phyloP scores from a whole-genome alignment of 2,797 vertebrate genomes.

The Acanthurus lineatus region DNA sequence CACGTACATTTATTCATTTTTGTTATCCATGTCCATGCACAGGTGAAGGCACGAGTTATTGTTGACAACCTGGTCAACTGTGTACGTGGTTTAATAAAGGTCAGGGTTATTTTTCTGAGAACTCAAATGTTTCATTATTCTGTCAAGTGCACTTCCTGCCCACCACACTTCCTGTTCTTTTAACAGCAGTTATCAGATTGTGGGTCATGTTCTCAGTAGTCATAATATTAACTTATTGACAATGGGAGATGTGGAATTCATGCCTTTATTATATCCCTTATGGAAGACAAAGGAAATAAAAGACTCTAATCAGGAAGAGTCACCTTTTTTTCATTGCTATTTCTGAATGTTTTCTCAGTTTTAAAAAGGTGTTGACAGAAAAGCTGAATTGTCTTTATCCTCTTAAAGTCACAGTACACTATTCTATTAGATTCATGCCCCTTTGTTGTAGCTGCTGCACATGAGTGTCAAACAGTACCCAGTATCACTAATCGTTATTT shows the following conservation, averaged over 20 bases:
- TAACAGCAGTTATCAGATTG: not conserved
- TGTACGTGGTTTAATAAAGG: conserved; percentile 33
- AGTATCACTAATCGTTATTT: not conserved
- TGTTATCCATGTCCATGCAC: not conserved
- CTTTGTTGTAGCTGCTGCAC: not conserved
- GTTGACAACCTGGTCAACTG: not conserved
- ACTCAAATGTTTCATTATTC: conserved; percentile 16
- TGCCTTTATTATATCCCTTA: not conserved
- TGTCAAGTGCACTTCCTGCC: conserved; percentile 33
- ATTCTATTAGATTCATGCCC: not conserved
- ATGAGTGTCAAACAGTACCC: not conserved
- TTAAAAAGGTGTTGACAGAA: conserved; percentile 7
- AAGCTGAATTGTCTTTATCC: not conserved
- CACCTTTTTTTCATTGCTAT: no score
- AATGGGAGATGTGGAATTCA: not conserved
- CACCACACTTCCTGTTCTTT: not conserved
- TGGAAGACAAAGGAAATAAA: not conserved
- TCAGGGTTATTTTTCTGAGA: conserved; percentile 50
- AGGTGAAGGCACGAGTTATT: not conserved
- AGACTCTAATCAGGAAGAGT: not conserved
- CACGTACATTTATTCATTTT: no score
- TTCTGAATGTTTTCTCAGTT: not conserved
- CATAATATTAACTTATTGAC: not conserved
- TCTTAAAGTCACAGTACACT: not conserved
- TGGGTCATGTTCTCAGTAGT: not conserved